phyloP scores from a whole-genome alignment of 2,797 vertebrate species.

The Alectoris magna region DNA sequence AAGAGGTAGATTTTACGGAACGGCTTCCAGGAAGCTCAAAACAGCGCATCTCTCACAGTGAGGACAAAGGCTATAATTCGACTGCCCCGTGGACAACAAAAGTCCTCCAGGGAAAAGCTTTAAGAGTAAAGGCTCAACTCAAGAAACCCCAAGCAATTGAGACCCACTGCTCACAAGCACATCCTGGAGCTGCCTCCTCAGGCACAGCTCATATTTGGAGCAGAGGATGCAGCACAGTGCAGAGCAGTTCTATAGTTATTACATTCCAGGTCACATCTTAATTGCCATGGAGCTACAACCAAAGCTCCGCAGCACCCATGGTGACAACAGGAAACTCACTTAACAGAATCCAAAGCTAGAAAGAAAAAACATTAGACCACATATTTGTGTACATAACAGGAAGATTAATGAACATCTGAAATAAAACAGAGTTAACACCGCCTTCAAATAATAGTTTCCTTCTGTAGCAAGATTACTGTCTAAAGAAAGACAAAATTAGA shows the following conservation, averaged over 20 bases:
- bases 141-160: background rate
- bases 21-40: background rate
- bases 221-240: background rate
- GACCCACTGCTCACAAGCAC: background rate
- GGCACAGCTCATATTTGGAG: background rate
- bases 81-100: background rate
- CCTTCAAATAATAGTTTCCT: background rate
- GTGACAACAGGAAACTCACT: constrained; percentile 32
- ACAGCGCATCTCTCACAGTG: background rate
- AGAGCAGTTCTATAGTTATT: background rate
- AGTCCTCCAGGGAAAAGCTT: background rate
- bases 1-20: rapidly evolving
- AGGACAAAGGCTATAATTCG: background rate
- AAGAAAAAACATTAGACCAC: background rate
- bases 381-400: background rate
- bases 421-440: background rate
- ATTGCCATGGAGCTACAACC: constrained; percentile 50
- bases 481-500: background rate
- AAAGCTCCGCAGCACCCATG: constrained; percentile 36
- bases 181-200: background rate
- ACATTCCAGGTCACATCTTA: constrained; percentile 56
- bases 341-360: background rate
- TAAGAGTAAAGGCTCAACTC: background rate
- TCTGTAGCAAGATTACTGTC: background rate
- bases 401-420: background rate